phyloP scores from a whole-genome alignment of 2,113 vertebrate genomes.

The Todiramphus saurophagus region DNA sequence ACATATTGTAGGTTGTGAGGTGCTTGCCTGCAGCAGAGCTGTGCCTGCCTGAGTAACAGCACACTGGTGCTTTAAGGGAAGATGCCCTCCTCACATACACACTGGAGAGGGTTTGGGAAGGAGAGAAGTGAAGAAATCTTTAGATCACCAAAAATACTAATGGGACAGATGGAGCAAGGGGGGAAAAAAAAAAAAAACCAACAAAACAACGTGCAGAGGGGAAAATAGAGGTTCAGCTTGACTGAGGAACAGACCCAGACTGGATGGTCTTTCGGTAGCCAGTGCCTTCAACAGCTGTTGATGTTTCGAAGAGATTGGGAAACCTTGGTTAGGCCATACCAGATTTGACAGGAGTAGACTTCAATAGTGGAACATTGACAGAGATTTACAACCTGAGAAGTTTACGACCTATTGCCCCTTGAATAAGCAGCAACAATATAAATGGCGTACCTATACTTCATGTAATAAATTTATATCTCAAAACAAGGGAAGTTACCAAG shows the following conservation, averaged over 20 bases:
- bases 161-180: accelerated
- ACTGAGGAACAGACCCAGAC: not conserved
- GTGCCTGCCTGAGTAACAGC: accelerated
- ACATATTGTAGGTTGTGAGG: accelerated
- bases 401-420: too few species aligned
- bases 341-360: accelerated
- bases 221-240: too few species aligned
- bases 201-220: accelerated
- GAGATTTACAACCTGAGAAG: too few species aligned
- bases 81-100: too few species aligned
- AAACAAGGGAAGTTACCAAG: too few species aligned
- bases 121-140: not conserved
- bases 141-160: not conserved
- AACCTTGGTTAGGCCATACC: accelerated
- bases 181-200: too few species aligned
- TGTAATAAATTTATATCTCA: too few species aligned
- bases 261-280: accelerated
- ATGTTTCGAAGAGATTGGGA: too few species aligned
- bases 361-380: too few species aligned
- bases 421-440: too few species aligned
- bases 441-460: too few species aligned
- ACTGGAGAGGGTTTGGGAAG: not conserved
- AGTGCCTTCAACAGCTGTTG: not conserved
- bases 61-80: not conserved
- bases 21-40: not conserved